Evolutionary conservation across 2,113 vertebrate genomes (phyloP), one percentile per base, ranked within the genome.

Genomic region (Strix aluco): DNA sequence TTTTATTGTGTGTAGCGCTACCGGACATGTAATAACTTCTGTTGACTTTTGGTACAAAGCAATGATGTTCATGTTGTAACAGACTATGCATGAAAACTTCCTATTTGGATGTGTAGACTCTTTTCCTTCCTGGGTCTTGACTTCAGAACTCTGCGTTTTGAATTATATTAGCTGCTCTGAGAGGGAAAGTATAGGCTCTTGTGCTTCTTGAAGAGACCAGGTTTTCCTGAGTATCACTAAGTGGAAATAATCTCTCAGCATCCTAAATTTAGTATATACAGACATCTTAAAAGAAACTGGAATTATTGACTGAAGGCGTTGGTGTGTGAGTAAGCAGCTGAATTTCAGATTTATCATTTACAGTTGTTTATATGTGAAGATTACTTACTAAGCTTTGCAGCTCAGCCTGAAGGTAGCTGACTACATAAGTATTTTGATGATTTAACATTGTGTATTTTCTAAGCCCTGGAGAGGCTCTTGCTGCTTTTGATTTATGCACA

Each of bases 261-360:
- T 79, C 70, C 91, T 85, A 88, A 83, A 95, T 70, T 73, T 90
- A 92, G 87, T 73, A 30, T 19, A 9, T 51, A 21, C 54, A 87
- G 81, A 73, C 91, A 71, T 83, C 90, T 87, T 83, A 61, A 86
- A 84, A 90, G 89, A 77, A 94, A 44, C 46, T 78, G 67, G 86
- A 77, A 82, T 88, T 88, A 84, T 87, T 92, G 86, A 66, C 81
- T 80, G 90, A 86, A 74, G 55, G 32, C 4, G 30, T 73, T 88
- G 81, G 58, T 36, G 67, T 87, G 74, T 95, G 88, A 96, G 82
- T 81, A 94, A 97, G 93, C 86, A 91, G 84, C 78, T 90, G 89
- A 95, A 42, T 63, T 96, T 95, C n/a, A 79, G 84, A 86, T 87
- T 87, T 85, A 47, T 90, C 71, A 44, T 91, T 89, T 94, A 55